Evolutionary conservation across 2,113 vertebrate species (phyloP), one percentile per base, ranked within the genome.

Genomic region (Daphoenositta chrysoptera): DNA sequence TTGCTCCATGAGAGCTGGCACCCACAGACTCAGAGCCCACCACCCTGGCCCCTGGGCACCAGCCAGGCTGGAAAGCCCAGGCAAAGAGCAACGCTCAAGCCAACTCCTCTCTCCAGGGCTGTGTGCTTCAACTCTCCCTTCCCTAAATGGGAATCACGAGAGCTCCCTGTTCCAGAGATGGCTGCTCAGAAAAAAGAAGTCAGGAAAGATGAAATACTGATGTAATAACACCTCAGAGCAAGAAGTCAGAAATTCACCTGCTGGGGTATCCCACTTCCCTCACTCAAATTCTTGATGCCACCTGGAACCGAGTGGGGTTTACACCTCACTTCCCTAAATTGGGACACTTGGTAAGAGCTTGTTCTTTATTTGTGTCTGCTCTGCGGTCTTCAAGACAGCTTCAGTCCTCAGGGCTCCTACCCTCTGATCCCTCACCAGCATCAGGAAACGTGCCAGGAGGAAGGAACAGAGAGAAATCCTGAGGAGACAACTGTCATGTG

Each of bases 401-500:
- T 42, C 58, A 73, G 22, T 16, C 63, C 77, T 90, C 57, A 83
- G 45, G 26, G 13, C 50, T 82, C 28, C 37, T 12, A 47, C n/a
- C 30, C 83, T 83, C 60, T 37, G 48, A 70, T 89, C 69, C 72
- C 40, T 78, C 60, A 80, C 60, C 64, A 83, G 33, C 48, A 57
- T 7, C 15, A 39, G 56, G n/a, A 95, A 95, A 87, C 0, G 2
- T 14, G 65, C 33, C 63, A 65, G 61, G 37, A 83, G 56, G 70
- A 95, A 92, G n/a, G 76, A 95, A 56, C 27, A 58, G 64, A 79
- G 64, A 91, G 61, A 77, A 78, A 85, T 16, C 33, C 20, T 0
- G 50, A 93, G 76, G 51, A 94, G 80, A 90, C 53, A 37, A 90
- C 79, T 56, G 70, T 61, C 88, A 72, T 89, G 94, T 82, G 96